phyloP scores from a whole-genome alignment of 2,797 vertebrate species.

The Urosaurus nigricauda region DNA sequence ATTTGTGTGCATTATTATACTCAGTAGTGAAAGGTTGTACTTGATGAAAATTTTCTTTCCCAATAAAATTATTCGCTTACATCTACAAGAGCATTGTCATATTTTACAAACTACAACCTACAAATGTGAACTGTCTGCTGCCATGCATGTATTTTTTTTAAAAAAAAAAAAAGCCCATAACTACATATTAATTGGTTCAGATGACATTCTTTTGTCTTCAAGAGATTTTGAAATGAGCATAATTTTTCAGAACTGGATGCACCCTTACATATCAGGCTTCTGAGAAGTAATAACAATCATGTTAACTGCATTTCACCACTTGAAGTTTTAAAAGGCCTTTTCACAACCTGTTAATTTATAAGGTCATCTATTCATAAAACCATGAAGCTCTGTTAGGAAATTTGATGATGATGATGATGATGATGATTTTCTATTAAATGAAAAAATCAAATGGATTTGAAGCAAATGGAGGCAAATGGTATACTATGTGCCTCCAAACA shows the following conservation, averaged over 20 bases:
- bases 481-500: neutral
- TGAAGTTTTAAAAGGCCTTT: neutral
- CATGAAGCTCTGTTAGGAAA: neutral
- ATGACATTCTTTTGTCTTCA: neutral
- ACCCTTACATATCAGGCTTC: neutral
- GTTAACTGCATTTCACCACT: neutral
- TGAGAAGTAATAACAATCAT: neutral
- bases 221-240: neutral
- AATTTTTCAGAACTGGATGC: neutral
- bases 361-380: neutral
- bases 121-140: neutral
- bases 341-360: neutral
- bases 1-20: neutral
- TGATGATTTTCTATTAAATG: neutral
- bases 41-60: neutral
- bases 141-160: neutral
- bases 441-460: conserved; percentile 17
- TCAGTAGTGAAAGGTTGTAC: neutral
- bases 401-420: no score
- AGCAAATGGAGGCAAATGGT: neutral
- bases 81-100: neutral
- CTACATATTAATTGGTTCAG: neutral
- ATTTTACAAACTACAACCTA: neutral
- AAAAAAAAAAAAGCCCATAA: neutral
- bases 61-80: neutral